These are phyloP conservation scores for Meghimatium bilineatum DNA, from an alignment of 2,888 invertebrate species.

Conservation along the genomic window DNA sequence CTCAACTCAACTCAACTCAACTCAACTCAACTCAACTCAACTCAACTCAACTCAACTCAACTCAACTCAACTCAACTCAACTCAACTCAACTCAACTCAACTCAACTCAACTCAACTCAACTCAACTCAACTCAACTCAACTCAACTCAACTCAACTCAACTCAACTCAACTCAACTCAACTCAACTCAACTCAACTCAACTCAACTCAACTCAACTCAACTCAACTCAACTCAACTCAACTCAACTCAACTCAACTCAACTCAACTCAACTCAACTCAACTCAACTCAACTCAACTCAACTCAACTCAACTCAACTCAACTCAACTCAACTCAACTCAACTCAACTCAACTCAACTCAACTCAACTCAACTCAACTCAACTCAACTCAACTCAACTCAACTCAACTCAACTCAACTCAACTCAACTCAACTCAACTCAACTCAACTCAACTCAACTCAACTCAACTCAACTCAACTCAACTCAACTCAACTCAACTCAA, in stretches of 20 bases:
- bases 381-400: too few relatives aligned
- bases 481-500: too few relatives aligned
- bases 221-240: slow-evolving; percentile 21
- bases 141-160: not conserved
- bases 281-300: not conserved
- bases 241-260: not conserved
- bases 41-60: slow-evolving; percentile 6
- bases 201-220: not conserved
- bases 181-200: not conserved
- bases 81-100: slow-evolving; percentile 4
- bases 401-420: too few relatives aligned
- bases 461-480: too few relatives aligned
- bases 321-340: slow-evolving; percentile 9
- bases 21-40: too few relatives aligned
- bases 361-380: too few relatives aligned
- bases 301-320: not conserved
- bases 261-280: not conserved
- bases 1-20: too few relatives aligned
- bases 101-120: not conserved
- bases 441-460: too few relatives aligned
- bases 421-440: too few relatives aligned
- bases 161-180: not conserved
- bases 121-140: not conserved
- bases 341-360: not conserved
- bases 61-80: slow-evolving; percentile 3